Evolutionary conservation across 2,113 vertebrate genomes (phyloP), one percentile per base, ranked within the genome.

Genomic region (Pholis gunnellus): DNA sequence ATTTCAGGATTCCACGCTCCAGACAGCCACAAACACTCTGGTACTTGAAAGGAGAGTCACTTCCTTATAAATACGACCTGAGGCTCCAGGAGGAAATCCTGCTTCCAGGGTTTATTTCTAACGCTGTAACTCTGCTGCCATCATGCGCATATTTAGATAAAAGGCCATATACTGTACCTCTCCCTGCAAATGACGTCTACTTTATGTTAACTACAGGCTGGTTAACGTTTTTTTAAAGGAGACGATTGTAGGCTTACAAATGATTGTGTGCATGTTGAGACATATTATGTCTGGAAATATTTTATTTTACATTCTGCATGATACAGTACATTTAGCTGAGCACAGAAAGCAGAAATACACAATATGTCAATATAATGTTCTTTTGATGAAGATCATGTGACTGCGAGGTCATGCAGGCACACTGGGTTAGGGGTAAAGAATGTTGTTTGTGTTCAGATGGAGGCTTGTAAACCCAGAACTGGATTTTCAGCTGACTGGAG

Each of bases 341-440:
- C 31, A 54, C 50, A 54, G 50, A n/a, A 54, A 10, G 50, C 36
- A 71, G 3, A 56, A 40, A 60, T 1, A 22, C 31, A 29, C 1
- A 1, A 4, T 0, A 13, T 20, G 1, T 25, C 0, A 25, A 8
- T 34, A 11, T 0, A 61, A 18, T 18, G 6, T 10, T 36, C 25
- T 3, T 64, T 38, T 64, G 2, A 66, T 3, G 11, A 61, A 11
- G 25, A 15, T 5, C n/a, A 18, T 5, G 17, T 31, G 63, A 2
- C n/a, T 20, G 44, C 36, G 11, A 18, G 2, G 5, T 1, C 7
- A 38, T 31, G 42, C 2, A 31, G 29, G 36, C 20, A 18, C 65
- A 87, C 64, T 86, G 74, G 78, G 86, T 57, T 50, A 88, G 31
- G 69, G 91, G 77, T 83, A 36, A 88, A 68, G 69, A 74, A 81